A percentile compares a stretch with the other conserved stretches of the same genome.
phyloP scores from a whole-genome alignment of 2,888 invertebrate species.

The Sinohyriopsis cumingii region DNA sequence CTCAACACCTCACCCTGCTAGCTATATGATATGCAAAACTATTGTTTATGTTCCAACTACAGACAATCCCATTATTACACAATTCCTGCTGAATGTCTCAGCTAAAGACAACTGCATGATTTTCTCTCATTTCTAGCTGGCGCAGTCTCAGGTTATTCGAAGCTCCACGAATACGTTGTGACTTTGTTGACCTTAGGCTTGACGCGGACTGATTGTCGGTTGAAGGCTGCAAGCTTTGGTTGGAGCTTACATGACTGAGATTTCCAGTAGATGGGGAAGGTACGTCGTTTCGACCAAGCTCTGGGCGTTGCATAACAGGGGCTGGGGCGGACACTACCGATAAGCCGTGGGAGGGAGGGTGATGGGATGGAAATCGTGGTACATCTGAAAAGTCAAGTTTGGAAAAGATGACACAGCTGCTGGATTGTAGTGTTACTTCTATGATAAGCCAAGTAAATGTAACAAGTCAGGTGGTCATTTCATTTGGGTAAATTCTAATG shows the following conservation, averaged over 20 bases:
- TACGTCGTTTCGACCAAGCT: conserved; percentile 40
- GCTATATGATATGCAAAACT: too few species aligned
- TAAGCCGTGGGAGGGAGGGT: conserved; percentile 52
- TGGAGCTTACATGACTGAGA: conserved; percentile 45
- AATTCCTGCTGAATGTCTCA: conserved; percentile 26
- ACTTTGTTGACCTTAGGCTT: conserved; percentile 57
- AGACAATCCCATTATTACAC: too few species aligned
- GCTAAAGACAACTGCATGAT: conserved; percentile 64
- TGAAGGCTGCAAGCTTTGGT: conserved; percentile 36
- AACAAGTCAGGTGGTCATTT: too few species aligned
- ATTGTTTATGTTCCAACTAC: too few species aligned
- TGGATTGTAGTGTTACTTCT: too few species aligned
- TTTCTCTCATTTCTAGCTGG: conserved; percentile 64
- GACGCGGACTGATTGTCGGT: conserved; percentile 14
- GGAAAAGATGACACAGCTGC: too few species aligned
- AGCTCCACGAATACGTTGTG: conserved; percentile 59
- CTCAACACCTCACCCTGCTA: too few species aligned
- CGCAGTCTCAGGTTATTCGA: conserved; percentile 57
- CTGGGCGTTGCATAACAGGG: conserved; percentile 66
- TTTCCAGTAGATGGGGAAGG: conserved; percentile 24
- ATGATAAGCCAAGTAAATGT: too few species aligned
- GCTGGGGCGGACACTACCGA: conserved; percentile 71
- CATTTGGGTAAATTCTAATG: too few species aligned
- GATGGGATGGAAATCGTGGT: conserved; percentile 54
- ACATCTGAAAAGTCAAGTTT: conserved; percentile 42